Evolutionary conservation across 2,797 vertebrate genomes (phyloP), one percentile per base, ranked within the genome.

Genomic region (Sebastes baramenuke): DNA sequence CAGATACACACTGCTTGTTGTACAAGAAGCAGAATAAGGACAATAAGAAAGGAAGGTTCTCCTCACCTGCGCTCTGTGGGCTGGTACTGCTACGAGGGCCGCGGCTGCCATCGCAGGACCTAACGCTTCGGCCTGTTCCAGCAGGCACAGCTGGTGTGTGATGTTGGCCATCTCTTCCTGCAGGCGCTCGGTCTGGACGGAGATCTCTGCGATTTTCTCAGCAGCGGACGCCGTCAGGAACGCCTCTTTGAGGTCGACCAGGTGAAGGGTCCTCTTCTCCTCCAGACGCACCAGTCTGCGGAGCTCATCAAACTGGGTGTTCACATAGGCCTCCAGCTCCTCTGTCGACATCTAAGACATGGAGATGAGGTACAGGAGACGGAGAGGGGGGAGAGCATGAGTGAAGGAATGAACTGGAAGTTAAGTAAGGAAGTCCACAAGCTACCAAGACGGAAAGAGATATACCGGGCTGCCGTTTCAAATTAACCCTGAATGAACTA

Each of bases 101-200:
- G 81, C 67, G 13, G 84, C 77, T 12, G 78, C 84, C 79, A 92
- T 87, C 30, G 90, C 83, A 10, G 89, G 89, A 55, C 71, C 80
- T 1, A 56, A 18, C 83, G 68, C 62, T 84, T 95, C 95, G 2
- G 95, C 92, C 69, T 96, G 92, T 81, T 94, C 96, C 87, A 97
- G 95, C 81, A 94, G 91, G 76, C 93, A 95, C 36, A 93, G 93
- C 88, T 97, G 96, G 76, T 95, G 94, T 65, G 95, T 97, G 91
- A 97, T 96, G 93, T 95, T 95, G 83, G 92, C 94, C 96, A 97
- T 97, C 86, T 97, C 97, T 62, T 97, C 96, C 86, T 97, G 96
- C 75, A 97, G 87, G n/a, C 95, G 96, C 88, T 95, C 94, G 0
- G 96, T 95, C 77, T 96, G 90, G 5, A 95, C 87, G 0, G 75